These are phyloP conservation scores for Argopecten irradians DNA, from an alignment of 1,140 invertebrate species.

Conservation along the genomic window DNA sequence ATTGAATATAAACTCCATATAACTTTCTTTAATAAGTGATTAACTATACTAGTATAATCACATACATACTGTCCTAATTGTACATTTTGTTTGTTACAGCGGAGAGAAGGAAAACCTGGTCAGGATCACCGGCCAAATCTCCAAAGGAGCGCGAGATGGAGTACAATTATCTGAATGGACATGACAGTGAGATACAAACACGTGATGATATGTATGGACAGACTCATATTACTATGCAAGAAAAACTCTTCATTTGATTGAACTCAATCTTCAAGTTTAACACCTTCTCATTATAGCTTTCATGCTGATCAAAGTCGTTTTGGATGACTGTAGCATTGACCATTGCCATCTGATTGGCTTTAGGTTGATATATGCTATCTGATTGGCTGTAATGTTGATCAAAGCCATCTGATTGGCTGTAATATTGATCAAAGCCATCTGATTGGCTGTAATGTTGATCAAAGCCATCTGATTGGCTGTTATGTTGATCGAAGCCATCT, in stretches of 20 bases:
- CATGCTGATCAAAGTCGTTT: neutral
- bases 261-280: too few relatives aligned
- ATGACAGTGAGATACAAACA: neutral
- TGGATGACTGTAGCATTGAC: neutral
- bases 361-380: too few relatives aligned
- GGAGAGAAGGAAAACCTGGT: slow-evolving; percentile 68
- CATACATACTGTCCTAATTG: neutral
- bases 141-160: slow-evolving; percentile 33
- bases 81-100: slow-evolving; percentile 44
- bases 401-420: neutral
- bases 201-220: slow-evolving; percentile 8
- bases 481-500: too few relatives aligned
- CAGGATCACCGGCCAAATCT: slow-evolving; percentile 53
- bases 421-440: neutral
- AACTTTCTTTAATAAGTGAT: too few relatives aligned
- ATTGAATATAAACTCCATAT: too few relatives aligned
- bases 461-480: too few relatives aligned
- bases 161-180: slow-evolving; percentile 1
- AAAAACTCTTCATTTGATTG: neutral
- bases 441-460: neutral
- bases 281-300: neutral
- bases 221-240: neutral
- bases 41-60: too few relatives aligned
- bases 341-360: too few relatives aligned
- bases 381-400: too few relatives aligned